A percentile compares a stretch with the other conserved stretches of the same genome.
These are phyloP conservation scores for Leptestheria dahalacensis DNA, from an alignment of 1,140 invertebrate species.

Conservation along the genomic window DNA sequence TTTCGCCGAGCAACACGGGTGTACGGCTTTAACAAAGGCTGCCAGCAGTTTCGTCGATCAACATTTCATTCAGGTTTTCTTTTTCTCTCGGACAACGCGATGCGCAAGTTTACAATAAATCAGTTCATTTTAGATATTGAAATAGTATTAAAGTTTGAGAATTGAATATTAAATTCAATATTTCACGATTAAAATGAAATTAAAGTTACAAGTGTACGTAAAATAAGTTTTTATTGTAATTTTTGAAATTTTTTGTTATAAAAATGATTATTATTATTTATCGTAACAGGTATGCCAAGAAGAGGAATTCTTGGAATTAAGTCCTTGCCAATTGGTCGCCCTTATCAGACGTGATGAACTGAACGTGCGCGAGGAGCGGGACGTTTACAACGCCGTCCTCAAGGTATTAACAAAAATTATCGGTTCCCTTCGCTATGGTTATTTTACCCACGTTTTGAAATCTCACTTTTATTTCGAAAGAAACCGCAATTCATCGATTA, in stretches of 20 bases:
- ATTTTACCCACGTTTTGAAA: too few relatives aligned
- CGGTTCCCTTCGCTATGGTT: too few relatives aligned
- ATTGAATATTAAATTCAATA: too few relatives aligned
- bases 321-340: conserved; percentile 55
- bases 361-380: conserved; percentile 75
- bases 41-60: conserved; percentile 79
- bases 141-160: too few relatives aligned
- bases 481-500: too few relatives aligned
- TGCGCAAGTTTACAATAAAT: neutral
- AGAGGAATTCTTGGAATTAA: conserved; percentile 76
- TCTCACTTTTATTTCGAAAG: too few relatives aligned
- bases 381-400: conserved; percentile 80
- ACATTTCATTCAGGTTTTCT: conserved; percentile 61
- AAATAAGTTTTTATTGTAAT: too few relatives aligned
- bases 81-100: neutral
- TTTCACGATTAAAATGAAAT: too few relatives aligned
- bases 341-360: conserved; percentile 72
- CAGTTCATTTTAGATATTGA: neutral
- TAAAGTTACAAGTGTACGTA: too few relatives aligned
- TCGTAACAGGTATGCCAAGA: conserved; percentile 59
- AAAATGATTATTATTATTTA: neutral
- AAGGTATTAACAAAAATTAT: too few relatives aligned
- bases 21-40: conserved; percentile 61
- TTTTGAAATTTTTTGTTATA: neutral
- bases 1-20: conserved; percentile 82